Percentiles rank a stretch among this genome's conserved stretches.
Evolutionary conservation across 2,888 invertebrate species (phyloP).

Genomic region (Melieria picta): DNA sequence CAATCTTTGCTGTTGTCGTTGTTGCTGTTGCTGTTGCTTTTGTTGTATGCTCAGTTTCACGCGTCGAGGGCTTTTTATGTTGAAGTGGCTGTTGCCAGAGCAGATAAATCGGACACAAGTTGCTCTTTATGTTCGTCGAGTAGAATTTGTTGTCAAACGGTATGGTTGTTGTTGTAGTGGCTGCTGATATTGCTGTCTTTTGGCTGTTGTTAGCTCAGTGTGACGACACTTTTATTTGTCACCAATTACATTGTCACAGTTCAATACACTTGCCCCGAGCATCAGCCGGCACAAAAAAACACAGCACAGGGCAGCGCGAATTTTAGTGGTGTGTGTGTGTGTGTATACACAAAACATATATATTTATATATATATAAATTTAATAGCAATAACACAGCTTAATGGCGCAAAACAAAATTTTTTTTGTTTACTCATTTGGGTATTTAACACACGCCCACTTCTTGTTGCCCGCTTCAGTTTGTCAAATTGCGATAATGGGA

Average conservation of each 20-base stretch:
- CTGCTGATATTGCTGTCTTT: not conserved
- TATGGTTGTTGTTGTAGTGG: not conserved
- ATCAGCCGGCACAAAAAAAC: not conserved
- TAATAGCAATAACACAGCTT: too few relatives aligned
- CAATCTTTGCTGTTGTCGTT: too few relatives aligned
- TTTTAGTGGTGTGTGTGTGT: too few relatives aligned
- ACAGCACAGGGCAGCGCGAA: not conserved
- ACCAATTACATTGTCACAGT: slow-evolving; percentile 22
- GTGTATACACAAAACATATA: too few relatives aligned
- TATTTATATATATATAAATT: too few relatives aligned
- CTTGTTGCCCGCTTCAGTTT: too few relatives aligned
- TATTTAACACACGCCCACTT: too few relatives aligned
- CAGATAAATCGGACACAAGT: slow-evolving; percentile 18
- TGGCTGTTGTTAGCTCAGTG: not conserved
- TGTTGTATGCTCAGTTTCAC: not conserved
- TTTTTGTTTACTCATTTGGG: too few relatives aligned
- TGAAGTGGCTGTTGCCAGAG: slow-evolving; percentile 12
- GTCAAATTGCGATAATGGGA: too few relatives aligned
- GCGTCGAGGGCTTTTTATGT: not conserved
- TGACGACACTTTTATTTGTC: slow-evolving; percentile 22
- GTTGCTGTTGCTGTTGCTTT: not conserved
- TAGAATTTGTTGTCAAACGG: slow-evolving; percentile 18
- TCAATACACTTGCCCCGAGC: slow-evolving; percentile 17
- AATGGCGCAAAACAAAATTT: too few relatives aligned
- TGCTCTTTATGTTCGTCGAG: slow-evolving; percentile 15